Evolutionary conservation across 1,140 invertebrate genomes (phyloP).

Genomic region (Drosophila guanche): DNA sequence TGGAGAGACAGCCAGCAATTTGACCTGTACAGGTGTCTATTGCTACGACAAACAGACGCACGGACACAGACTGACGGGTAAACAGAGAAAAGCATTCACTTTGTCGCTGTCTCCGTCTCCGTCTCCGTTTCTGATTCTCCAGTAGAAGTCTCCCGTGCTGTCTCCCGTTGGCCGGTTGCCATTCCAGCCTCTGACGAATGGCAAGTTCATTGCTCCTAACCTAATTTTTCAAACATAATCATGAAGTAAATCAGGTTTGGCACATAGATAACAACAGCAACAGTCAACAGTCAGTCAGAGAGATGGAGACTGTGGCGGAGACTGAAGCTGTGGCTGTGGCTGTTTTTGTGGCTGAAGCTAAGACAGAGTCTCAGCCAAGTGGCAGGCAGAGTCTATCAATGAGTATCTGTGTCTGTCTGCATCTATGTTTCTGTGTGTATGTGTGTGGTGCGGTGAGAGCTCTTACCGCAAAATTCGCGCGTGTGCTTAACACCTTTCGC

Average conservation of each 20-base stretch:
- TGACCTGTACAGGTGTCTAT: constrained; percentile 73
- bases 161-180: constrained; percentile 30
- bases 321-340: constrained; percentile 8
- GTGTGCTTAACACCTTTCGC: constrained; percentile 74
- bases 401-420: constrained; percentile 32
- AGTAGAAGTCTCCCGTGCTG: constrained; percentile 44
- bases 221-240: constrained; percentile 83
- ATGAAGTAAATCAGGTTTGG: constrained; percentile 82
- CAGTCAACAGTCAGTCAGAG: constrained; percentile 18
- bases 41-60: constrained; percentile 71
- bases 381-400: constrained; percentile 48
- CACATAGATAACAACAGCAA: constrained; percentile 78
- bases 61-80: constrained; percentile 40
- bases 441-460: constrained; percentile 59
- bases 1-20: constrained; percentile 46
- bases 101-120: constrained; percentile 40
- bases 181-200: constrained; percentile 66
- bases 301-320: constrained; percentile 14
- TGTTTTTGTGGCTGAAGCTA: constrained; percentile 29
- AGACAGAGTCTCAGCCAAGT: constrained; percentile 51
- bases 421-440: constrained; percentile 19
- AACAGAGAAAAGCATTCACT: constrained; percentile 72
- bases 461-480: constrained; percentile 79
- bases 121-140: constrained; percentile 11
- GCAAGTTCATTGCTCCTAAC: constrained; percentile 83